Evolutionary conservation across 1,140 invertebrate species (phyloP).

Genomic region (Meloidogyne hapla): DNA sequence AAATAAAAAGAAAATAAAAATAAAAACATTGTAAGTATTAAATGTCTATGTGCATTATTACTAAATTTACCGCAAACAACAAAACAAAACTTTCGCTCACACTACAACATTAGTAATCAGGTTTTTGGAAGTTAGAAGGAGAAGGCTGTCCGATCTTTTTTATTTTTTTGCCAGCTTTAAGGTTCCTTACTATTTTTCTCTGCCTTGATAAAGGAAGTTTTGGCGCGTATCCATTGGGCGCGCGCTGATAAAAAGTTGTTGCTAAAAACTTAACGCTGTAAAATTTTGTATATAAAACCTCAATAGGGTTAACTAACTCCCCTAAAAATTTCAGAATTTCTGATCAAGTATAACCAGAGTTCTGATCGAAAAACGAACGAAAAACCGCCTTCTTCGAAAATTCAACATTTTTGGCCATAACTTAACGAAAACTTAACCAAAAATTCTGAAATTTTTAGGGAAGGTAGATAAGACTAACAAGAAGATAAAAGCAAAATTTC

Average conservation of each 20-base stretch:
- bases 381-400: neutral
- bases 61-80: neutral
- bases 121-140: neutral
- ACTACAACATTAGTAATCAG: neutral
- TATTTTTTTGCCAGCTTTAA: neutral
- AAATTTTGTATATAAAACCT: neutral
- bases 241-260: neutral
- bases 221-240: neutral
- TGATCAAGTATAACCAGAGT: neutral
- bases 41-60: neutral
- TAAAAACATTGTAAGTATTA: neutral
- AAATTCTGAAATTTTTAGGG: neutral
- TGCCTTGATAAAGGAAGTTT: neutral
- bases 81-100: neutral
- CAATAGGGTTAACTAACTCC: neutral
- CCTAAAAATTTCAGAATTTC: neutral
- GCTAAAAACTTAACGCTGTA: too few relatives aligned
- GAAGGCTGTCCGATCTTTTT: neutral
- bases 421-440: neutral
- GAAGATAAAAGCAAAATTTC: too few relatives aligned
- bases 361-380: neutral
- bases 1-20: neutral
- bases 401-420: neutral
- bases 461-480: neutral
- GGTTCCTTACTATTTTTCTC: neutral